phyloP scores from a whole-genome alignment of 2,888 invertebrate species.

The Hylaea fasciaria region DNA sequence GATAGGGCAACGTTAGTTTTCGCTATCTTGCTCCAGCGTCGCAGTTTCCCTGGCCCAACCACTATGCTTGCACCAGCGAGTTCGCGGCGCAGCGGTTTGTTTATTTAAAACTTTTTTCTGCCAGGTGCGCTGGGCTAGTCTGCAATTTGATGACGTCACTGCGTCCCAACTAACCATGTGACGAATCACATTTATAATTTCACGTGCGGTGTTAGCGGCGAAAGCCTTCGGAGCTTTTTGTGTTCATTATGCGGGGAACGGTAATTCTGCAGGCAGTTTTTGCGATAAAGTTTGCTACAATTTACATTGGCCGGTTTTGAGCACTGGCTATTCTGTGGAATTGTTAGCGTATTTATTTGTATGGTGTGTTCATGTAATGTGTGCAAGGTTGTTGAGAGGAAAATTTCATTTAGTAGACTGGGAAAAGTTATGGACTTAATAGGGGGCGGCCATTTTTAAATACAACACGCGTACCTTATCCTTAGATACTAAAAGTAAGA shows the following conservation, averaged over 20 bases:
- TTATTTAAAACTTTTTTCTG: conserved; percentile 73
- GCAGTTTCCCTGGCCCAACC: conserved; percentile 49
- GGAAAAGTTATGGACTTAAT: no score
- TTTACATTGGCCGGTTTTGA: neutral
- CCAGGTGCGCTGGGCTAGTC: conserved; percentile 62
- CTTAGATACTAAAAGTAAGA: no score
- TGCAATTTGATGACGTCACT: conserved; percentile 62
- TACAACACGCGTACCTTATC: no score
- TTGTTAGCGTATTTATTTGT: no score
- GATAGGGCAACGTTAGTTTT: no score
- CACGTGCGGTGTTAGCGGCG: conserved; percentile 1
- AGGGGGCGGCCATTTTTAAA: no score
- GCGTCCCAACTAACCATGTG: conserved; percentile 39
- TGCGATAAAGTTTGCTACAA: no score
- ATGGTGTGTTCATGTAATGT: no score
- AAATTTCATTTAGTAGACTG: no score
- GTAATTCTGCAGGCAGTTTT: neutral
- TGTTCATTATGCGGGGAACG: conserved; percentile 2
- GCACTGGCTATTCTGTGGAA: no score
- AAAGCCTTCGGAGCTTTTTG: neutral
- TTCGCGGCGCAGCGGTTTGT: conserved; percentile 63
- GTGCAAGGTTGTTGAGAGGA: no score
- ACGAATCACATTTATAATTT: conserved; percentile 46
- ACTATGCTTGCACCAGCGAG: conserved; percentile 56
- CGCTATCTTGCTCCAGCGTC: no score